These are phyloP conservation scores for Scaptodrosophila lebanonensis DNA, from an alignment of 1,140 invertebrate genomes.

Conservation along the genomic window DNA sequence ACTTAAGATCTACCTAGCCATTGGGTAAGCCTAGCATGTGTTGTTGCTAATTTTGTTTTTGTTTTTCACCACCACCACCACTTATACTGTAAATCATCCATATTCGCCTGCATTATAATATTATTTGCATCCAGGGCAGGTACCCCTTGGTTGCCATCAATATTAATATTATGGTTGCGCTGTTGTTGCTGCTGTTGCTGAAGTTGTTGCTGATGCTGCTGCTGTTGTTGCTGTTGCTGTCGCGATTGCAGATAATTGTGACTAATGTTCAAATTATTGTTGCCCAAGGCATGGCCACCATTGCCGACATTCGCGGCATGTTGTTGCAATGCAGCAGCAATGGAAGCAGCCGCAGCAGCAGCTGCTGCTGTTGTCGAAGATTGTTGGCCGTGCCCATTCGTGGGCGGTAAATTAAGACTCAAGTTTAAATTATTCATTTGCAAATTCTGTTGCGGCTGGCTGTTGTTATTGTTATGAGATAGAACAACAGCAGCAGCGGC, in stretches of 20 bases:
- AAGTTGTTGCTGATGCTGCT: conserved; percentile 34
- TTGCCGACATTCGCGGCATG: too few relatives aligned
- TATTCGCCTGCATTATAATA: conserved; percentile 75
- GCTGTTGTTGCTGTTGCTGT: conserved; percentile 30
- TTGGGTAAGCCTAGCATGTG: conserved; percentile 45
- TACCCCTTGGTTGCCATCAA: conserved; percentile 30
- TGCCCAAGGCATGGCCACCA: conserved; percentile 73
- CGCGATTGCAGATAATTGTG: conserved; percentile 24
- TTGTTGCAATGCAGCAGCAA: conserved; percentile 54
- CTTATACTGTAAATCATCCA: conserved; percentile 76
- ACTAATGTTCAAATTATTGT: conserved; percentile 56
- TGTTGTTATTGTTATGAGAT: conserved; percentile 46
- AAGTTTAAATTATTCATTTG: conserved; percentile 74
- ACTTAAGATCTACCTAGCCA: conserved; percentile 15
- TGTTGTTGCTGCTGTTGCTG: conserved; percentile 36
- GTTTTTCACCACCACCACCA: conserved; percentile 76
- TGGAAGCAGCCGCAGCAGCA: conserved; percentile 53
- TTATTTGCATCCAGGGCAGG: conserved; percentile 50
- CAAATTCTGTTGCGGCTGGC: conserved; percentile 51
- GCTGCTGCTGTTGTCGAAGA: conserved; percentile 42
- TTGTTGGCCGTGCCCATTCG: conserved; percentile 48
- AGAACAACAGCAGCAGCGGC: conserved; percentile 69
- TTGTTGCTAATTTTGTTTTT: conserved; percentile 20
- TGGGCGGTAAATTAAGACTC: conserved; percentile 55
- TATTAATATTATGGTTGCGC: conserved; percentile 61